phyloP scores from a whole-genome alignment of 2,113 vertebrate species.

The Aepyceros melampus region DNA sequence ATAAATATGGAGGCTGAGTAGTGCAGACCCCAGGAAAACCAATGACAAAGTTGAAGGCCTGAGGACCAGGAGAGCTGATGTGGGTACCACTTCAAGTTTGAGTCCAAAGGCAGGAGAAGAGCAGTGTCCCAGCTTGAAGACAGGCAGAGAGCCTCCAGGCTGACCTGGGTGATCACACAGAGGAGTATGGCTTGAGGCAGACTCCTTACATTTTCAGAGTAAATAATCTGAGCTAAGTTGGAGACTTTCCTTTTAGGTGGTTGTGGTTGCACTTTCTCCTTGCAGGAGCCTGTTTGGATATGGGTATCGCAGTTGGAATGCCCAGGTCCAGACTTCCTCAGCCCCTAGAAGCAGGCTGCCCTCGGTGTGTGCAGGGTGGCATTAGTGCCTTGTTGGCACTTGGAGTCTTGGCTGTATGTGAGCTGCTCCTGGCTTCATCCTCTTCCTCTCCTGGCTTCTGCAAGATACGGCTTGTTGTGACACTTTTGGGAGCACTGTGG shows the following conservation, averaged over 20 bases:
- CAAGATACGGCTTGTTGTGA: not conserved
- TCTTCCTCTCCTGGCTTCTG: not conserved
- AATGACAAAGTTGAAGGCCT: not conserved
- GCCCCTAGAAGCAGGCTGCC: no score
- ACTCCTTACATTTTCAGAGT: not conserved
- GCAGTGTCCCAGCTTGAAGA: not conserved
- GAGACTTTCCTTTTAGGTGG: not conserved
- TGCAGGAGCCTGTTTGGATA: not conserved
- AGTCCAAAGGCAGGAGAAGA: not conserved
- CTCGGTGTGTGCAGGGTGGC: not conserved
- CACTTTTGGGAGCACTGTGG: not conserved
- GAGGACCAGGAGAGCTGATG: not conserved
- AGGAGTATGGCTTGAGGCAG: not conserved
- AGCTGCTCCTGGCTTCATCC: not conserved
- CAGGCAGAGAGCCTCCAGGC: not conserved
- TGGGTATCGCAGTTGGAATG: not conserved
- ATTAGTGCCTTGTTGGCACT: fast-evolving
- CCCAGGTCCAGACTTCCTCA: not conserved
- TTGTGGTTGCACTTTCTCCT: not conserved
- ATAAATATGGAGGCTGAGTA: not conserved
- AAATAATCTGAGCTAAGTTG: not conserved
- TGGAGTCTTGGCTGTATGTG: fast-evolving
- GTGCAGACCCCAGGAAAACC: not conserved
- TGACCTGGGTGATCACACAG: not conserved
- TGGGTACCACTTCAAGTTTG: not conserved